A percentile compares a stretch with the other conserved stretches of the same genome.
Conservation (phyloP, 2,888 invertebrate species). For the Amiota minor region DNA sequence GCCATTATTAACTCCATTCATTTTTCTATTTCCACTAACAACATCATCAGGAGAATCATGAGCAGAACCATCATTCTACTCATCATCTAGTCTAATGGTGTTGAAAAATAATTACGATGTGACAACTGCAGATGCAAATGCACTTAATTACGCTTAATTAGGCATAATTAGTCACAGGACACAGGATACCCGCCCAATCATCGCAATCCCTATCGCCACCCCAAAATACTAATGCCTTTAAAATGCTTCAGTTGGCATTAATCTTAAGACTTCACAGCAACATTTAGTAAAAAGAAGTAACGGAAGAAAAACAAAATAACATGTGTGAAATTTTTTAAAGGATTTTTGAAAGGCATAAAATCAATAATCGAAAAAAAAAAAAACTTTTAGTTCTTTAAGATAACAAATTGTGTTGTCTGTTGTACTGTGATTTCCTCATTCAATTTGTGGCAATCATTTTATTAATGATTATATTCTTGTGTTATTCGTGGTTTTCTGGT, state of each 20-base stretch:
- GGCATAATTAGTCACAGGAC: background rate
- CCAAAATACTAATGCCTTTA: too few relatives aligned
- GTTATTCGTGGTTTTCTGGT: too few relatives aligned
- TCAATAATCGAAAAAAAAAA: too few relatives aligned
- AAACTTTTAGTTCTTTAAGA: too few relatives aligned
- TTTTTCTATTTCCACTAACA: background rate
- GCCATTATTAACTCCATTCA: background rate
- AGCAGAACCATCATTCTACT: background rate
- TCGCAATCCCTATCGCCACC: background rate
- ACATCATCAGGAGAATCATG: background rate
- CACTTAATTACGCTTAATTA: constrained; percentile 8
- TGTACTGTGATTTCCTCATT: background rate
- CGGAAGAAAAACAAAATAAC: background rate
- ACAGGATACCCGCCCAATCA: background rate
- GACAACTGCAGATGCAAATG: background rate
- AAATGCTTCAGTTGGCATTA: too few relatives aligned
- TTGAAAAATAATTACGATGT: background rate
- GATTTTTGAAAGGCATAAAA: too few relatives aligned
- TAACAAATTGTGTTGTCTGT: background rate
- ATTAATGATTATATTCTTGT: too few relatives aligned
- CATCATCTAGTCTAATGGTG: background rate
- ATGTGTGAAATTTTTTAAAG: too few relatives aligned
- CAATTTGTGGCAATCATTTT: constrained; percentile 7
- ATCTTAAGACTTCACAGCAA: too few relatives aligned
- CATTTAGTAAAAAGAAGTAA: too few relatives aligned